These are phyloP conservation scores for Melanotaenia maccullochi DNA, from an alignment of 2,797 vertebrate species.

Conservation along the genomic window DNA sequence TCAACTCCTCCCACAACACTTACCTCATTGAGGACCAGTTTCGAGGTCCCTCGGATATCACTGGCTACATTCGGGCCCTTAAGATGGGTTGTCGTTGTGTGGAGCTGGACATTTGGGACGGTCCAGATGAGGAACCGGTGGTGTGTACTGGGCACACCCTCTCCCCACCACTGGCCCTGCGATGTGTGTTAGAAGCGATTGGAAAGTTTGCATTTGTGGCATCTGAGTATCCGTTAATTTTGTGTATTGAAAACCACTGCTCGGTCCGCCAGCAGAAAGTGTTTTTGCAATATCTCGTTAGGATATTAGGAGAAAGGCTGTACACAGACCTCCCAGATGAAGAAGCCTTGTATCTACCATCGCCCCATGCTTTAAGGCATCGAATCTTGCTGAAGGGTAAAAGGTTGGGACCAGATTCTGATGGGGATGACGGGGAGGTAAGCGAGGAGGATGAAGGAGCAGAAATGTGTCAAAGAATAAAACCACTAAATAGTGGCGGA, in stretches of 20 bases:
- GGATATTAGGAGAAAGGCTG: slow-evolving; percentile 87
- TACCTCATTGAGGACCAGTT: slow-evolving; percentile 97
- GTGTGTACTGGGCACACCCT: slow-evolving; percentile 91
- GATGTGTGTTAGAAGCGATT: slow-evolving; percentile 90
- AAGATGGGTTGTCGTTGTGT: slow-evolving; percentile 95
- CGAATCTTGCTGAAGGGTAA: slow-evolving; percentile 91
- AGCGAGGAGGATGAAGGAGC: slow-evolving; percentile 93
- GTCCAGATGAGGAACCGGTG: slow-evolving; percentile 88
- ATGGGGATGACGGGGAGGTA: slow-evolving; percentile 87
- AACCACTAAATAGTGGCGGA: slow-evolving; percentile 64
- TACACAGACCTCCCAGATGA: slow-evolving; percentile 81
- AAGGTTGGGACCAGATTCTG: slow-evolving; percentile 81
- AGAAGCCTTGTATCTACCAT: slow-evolving; percentile 88
- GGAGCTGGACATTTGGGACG: slow-evolving; percentile 93
- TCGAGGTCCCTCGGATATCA: slow-evolving; percentile 90
- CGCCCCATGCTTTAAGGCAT: slow-evolving; percentile 87
- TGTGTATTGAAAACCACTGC: slow-evolving; percentile 95
- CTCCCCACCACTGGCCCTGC: slow-evolving; percentile 88
- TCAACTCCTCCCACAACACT: slow-evolving; percentile 95
- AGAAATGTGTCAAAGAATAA: slow-evolving; percentile 87
- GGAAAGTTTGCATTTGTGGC: slow-evolving; percentile 90
- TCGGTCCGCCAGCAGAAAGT: slow-evolving; percentile 89
- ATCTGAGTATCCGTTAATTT: slow-evolving; percentile 91
- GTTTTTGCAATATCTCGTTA: slow-evolving; percentile 87
- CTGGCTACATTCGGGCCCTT: slow-evolving; percentile 92